Evolutionary conservation across 92 coral and sea anemone species (phyloP), one percentile per base, ranked within the genome.

Genomic region (Actinernus sp.): DNA sequence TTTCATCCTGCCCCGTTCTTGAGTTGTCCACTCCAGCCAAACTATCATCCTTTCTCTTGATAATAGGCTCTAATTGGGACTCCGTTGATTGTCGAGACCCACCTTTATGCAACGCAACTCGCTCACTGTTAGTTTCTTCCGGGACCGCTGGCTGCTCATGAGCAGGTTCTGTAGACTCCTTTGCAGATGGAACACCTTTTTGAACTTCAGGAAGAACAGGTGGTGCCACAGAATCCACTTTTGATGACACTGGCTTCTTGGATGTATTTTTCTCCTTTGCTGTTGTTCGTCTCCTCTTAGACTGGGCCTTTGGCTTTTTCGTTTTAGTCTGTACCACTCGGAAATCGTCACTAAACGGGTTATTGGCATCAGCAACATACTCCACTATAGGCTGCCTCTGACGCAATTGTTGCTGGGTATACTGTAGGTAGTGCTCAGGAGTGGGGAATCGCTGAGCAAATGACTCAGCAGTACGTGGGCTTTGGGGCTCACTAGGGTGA

Each of bases 301-400:
- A 45, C 4, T 5, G 18, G 11, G 52, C 8, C 22, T 18, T 45
- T 4, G 8, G 5, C 19, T 12, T 5, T 45, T 45, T 45, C 10
- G 52, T 5, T 23, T 45, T 45, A 4, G 48, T 65, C 38, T 85
- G 87, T 28, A 74, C 63, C 14, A 58, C 71, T 34, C 72, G 88
- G 47, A 90, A 90, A 62, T 81, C 82, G 14, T 90, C 97, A 52
- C 97, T 90, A 58, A 90, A 90, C 7, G 97, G 97, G 43, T 90
- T 90, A 74, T 90, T 90, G 16, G 93, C 93, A 44, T 90, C 89
- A 27, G 97, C 97, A 38, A 90, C 85, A 60, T 90, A 90, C 23
- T 76, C 84, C 33, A 90, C 97, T 2, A 82, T 56, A 26, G 92
- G 97, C 45, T 78, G 82, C 56, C 73, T 89, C 46, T 61, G 82